These are phyloP conservation scores for Decapterus maruadsi DNA, from an alignment of 2,797 vertebrate species.

Conservation along the genomic window DNA sequence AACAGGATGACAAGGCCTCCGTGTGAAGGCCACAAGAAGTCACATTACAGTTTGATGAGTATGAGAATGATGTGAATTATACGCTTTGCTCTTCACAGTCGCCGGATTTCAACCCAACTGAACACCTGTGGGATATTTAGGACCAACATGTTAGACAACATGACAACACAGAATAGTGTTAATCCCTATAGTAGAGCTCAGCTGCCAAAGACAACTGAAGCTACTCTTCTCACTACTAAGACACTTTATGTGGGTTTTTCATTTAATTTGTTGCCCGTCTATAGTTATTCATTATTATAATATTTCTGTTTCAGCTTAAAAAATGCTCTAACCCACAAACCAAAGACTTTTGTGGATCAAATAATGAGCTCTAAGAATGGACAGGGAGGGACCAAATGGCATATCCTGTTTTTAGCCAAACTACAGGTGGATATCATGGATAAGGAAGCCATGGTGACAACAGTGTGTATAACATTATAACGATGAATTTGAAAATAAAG, in stretches of 20 bases:
- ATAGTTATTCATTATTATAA: too few species aligned
- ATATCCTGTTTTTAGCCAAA: neutral
- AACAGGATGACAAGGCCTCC: too few species aligned
- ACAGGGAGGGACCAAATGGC: neutral
- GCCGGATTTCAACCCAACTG: too few species aligned
- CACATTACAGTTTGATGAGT: too few species aligned
- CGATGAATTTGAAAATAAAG: too few species aligned
- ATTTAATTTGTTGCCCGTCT: neutral
- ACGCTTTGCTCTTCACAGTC: too few species aligned
- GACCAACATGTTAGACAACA: neutral
- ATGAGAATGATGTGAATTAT: neutral
- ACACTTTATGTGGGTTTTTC: neutral
- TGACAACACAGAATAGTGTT: too few species aligned
- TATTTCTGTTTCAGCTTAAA: constrained; percentile 1
- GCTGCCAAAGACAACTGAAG: too few species aligned
- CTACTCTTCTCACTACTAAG: neutral
- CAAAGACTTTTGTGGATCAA: neutral
- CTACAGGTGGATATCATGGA: neutral
- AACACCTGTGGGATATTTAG: too few species aligned
- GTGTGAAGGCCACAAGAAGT: too few species aligned
- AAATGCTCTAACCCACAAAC: neutral
- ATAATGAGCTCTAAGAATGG: neutral
- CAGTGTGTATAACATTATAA: neutral
- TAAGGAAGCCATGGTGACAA: neutral
- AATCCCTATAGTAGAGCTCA: too few species aligned